Conservation (phyloP, 2,888 invertebrate species). For the Danaus chrysippus region DNA sequence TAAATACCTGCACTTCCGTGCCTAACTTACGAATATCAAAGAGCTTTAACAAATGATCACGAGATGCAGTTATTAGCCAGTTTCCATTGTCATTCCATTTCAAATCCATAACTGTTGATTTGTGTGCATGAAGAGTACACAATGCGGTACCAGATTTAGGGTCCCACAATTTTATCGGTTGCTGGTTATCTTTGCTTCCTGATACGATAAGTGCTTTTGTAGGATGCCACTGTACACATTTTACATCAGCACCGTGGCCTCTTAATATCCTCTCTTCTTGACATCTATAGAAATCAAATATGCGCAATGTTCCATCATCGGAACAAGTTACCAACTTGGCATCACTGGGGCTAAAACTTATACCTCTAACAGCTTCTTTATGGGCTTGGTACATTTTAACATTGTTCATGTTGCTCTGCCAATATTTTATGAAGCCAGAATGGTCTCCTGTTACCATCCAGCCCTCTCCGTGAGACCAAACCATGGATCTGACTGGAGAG, state of each 20-base stretch:
- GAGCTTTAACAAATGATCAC: conserved; percentile 97
- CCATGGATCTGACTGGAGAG: conserved; percentile 98
- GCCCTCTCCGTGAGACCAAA: conserved; percentile 99
- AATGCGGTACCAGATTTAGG: conserved; percentile 97
- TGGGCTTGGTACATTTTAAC: conserved; percentile 99
- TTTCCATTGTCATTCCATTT: conserved; percentile 99
- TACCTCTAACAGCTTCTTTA: conserved; percentile 99
- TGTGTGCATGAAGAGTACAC: conserved; percentile 99
- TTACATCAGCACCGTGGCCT: conserved; percentile 99
- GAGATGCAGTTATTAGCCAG: conserved; percentile 98
- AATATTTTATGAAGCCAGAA: conserved; percentile 99
- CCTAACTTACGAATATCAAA: conserved; percentile 98
- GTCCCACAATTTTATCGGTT: conserved; percentile 99
- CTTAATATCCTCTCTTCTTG: conserved; percentile 96
- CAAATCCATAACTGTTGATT: conserved; percentile 99
- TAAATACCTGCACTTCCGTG: conserved; percentile 97
- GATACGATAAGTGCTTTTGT: conserved; percentile 97
- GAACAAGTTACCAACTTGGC: conserved; percentile 99
- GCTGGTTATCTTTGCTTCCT: conserved; percentile 99
- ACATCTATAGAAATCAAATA: conserved; percentile 99
- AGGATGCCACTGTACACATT: conserved; percentile 99
- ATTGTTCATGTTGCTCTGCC: conserved; percentile 99
- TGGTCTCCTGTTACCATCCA: conserved; percentile 99
- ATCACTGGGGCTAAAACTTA: conserved; percentile 99
- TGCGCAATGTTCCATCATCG: conserved; percentile 98